Evolutionary conservation across 1,140 invertebrate species (phyloP).

Genomic region (Sarcophaga peregrina): DNA sequence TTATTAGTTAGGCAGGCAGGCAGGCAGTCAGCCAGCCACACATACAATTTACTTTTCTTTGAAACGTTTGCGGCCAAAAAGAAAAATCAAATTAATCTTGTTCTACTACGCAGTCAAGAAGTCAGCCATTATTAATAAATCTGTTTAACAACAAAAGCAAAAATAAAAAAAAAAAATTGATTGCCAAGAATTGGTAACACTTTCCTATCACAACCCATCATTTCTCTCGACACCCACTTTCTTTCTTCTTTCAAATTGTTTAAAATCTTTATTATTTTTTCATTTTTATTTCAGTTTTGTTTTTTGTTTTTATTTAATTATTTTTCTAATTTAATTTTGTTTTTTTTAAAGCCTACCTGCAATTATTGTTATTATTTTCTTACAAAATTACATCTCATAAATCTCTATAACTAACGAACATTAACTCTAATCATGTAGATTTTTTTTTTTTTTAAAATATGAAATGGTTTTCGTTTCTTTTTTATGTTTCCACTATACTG

Average conservation of each 20-base stretch:
- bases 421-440: neutral
- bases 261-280: neutral
- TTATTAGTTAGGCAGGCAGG: neutral
- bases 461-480: no score
- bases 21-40: no score
- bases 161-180: no score
- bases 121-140: neutral
- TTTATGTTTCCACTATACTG: neutral
- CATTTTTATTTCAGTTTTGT: neutral
- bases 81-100: neutral
- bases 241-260: neutral
- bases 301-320: neutral
- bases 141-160: no score
- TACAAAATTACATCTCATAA: slow-evolving; percentile 20
- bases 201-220: neutral
- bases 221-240: slow-evolving; percentile 38
- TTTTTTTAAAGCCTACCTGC: neutral
- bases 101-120: slow-evolving; percentile 3
- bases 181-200: slow-evolving; percentile 31
- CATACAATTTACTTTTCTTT: neutral
- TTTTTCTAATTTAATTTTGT: neutral
- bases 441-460: no score
- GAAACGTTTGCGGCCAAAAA: no score
- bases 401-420: slow-evolving; percentile 1
- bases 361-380: neutral